phyloP scores from a whole-genome alignment of 2,888 invertebrate genomes.

The Azorinus chamasolen region DNA sequence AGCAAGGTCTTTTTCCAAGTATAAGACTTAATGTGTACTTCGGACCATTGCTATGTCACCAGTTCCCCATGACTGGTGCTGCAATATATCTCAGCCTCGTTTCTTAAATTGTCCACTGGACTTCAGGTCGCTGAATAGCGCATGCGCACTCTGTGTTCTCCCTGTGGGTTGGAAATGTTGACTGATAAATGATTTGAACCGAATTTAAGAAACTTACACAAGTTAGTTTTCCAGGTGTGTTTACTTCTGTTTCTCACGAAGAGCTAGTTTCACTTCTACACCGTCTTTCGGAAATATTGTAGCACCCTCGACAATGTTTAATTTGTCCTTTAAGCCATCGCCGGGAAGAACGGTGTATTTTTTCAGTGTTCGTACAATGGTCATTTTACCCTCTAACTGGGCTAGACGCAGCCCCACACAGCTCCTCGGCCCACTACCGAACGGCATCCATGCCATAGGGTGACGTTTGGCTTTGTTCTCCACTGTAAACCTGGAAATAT shows the following conservation, averaged over 20 bases:
- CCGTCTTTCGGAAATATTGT: conserved; percentile 80
- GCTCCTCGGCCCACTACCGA: conserved; percentile 82
- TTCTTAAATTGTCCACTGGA: no score
- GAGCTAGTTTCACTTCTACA: conserved; percentile 64
- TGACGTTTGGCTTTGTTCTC: conserved; percentile 73
- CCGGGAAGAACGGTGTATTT: conserved; percentile 75
- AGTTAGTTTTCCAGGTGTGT: no score
- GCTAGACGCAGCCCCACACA: conserved; percentile 83
- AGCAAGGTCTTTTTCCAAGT: no score
- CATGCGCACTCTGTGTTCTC: no score
- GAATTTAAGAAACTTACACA: no score
- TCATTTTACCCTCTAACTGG: conserved; percentile 81
- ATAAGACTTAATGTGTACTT: no score
- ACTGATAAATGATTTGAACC: no score
- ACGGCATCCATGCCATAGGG: conserved; percentile 82
- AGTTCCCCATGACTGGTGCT: no score
- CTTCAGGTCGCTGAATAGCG: no score
- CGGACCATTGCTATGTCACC: no score
- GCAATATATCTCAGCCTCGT: no score
- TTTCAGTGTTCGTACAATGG: conserved; percentile 75
- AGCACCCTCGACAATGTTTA: conserved; percentile 79
- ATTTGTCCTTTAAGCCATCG: conserved; percentile 63
- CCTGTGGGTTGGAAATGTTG: no score
- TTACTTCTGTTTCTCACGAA: conserved; percentile 1
- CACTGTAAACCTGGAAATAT: conserved; percentile 72